Evolutionary conservation across 2,888 invertebrate species (phyloP).

Genomic region (Fragum whitleyi): DNA sequence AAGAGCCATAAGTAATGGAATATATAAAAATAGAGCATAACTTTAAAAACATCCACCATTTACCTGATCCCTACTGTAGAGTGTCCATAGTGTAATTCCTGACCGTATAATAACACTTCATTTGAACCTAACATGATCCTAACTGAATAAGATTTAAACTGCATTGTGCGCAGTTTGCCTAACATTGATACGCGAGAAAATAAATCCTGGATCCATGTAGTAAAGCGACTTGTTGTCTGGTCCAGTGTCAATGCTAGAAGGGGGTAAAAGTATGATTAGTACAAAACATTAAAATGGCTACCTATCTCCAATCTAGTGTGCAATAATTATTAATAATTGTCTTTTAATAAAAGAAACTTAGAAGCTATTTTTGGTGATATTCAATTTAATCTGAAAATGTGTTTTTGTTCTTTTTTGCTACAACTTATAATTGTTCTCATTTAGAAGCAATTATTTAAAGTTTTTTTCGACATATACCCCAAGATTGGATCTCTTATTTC

Average conservation of each 20-base stretch:
- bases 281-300: slow-evolving; percentile 15
- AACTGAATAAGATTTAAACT: slow-evolving; percentile 75
- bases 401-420: no score
- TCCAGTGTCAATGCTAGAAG: slow-evolving; percentile 22
- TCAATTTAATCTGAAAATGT: no score
- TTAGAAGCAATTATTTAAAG: no score
- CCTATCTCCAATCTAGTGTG: no score
- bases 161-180: slow-evolving; percentile 82
- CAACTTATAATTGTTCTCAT: no score
- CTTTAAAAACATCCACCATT: slow-evolving; percentile 21
- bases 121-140: slow-evolving; percentile 68
- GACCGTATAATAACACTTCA: slow-evolving; percentile 6
- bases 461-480: no score
- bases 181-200: slow-evolving; percentile 55
- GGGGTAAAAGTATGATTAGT: slow-evolving; percentile 34
- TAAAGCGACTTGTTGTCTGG: neutral
- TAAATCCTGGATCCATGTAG: slow-evolving; percentile 32
- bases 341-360: no score
- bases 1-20: no score
- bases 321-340: no score
- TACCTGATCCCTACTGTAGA: slow-evolving; percentile 12
- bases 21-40: slow-evolving; percentile 6
- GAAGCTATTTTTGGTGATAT: no score
- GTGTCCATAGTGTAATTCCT: neutral
- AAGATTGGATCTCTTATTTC: no score